Percentiles rank a stretch among this genome's conserved stretches.
phyloP scores from a whole-genome alignment of 1,140 invertebrate species.

The Orchestia grillus region DNA sequence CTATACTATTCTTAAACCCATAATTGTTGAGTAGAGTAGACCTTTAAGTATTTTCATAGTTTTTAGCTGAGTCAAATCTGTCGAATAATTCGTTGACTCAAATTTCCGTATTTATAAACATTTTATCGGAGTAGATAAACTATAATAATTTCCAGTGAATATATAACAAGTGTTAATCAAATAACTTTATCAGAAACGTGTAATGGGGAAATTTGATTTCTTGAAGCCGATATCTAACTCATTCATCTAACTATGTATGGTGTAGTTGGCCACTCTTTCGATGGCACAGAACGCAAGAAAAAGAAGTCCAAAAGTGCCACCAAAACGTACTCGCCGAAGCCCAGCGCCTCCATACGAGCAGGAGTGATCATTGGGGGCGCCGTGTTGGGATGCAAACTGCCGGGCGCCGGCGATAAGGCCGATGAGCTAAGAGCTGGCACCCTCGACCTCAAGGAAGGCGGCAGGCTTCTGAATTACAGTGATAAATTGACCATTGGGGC shows the following conservation, averaged over 20 bases:
- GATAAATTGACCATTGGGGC: neutral
- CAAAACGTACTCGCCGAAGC: slow-evolving; percentile 3
- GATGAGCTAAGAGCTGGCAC: neutral
- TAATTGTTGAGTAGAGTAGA: neutral
- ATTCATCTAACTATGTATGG: slow-evolving; percentile 36
- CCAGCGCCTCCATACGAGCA: neutral
- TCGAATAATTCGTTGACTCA: neutral
- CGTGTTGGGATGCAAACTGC: slow-evolving; percentile 25
- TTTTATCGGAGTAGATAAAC: neutral
- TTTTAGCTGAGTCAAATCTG: neutral
- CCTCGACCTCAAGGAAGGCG: neutral
- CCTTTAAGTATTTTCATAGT: neutral
- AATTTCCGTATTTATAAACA: neutral
- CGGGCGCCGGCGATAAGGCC: neutral
- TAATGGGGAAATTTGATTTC: neutral
- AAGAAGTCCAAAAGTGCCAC: slow-evolving; percentile 1
- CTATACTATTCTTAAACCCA: neutral
- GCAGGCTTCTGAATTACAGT: slow-evolving; percentile 40
- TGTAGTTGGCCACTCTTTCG: neutral
- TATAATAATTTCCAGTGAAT: neutral
- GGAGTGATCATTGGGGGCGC: slow-evolving; percentile 40
- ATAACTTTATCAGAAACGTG: neutral
- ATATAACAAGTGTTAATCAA: neutral
- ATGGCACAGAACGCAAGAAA: slow-evolving; percentile 14
- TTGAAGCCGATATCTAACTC: neutral